Conservation (phyloP, 2,888 invertebrate species). For the Acholoe squamosa region DNA sequence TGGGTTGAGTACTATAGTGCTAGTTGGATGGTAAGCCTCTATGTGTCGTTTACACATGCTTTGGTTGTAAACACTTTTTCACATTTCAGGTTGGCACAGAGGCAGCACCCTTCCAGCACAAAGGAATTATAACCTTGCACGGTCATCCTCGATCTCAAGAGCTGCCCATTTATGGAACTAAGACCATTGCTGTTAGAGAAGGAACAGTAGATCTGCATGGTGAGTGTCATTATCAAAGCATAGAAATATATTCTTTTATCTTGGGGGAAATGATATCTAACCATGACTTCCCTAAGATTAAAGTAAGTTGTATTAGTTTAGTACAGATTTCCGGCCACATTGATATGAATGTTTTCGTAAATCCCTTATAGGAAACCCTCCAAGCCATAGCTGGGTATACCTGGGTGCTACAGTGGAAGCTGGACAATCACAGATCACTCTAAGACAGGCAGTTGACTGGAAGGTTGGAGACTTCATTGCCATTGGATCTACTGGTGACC, state of each 20-base stretch:
- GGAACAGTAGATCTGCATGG: constrained; percentile 81
- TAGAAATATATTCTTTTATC: no score
- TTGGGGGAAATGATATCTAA: no score
- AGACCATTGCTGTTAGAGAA: constrained; percentile 79
- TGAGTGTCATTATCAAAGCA: no score
- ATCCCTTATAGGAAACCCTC: constrained; percentile 72
- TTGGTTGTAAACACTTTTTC: no score
- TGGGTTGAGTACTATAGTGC: no score
- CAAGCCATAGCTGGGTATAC: constrained; percentile 76
- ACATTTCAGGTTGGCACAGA: constrained; percentile 78
- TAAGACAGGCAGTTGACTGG: constrained; percentile 77
- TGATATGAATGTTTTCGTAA: no score
- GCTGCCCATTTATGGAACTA: constrained; percentile 81
- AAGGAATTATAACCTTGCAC: constrained; percentile 77
- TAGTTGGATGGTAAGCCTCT: no score
- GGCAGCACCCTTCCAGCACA: constrained; percentile 76
- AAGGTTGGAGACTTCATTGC: constrained; percentile 78
- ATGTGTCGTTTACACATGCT: no score
- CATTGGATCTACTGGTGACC: constrained; percentile 80
- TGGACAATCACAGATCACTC: constrained; percentile 73
- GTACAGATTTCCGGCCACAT: no score
- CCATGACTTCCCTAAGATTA: no score
- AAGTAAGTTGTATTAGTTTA: no score
- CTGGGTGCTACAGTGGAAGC: constrained; percentile 74
- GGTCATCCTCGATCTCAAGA: constrained; percentile 78